Base-by-base conservation (phyloP, 2,113 vertebrate species). In the Oenanthe oenanthe region DNA sequence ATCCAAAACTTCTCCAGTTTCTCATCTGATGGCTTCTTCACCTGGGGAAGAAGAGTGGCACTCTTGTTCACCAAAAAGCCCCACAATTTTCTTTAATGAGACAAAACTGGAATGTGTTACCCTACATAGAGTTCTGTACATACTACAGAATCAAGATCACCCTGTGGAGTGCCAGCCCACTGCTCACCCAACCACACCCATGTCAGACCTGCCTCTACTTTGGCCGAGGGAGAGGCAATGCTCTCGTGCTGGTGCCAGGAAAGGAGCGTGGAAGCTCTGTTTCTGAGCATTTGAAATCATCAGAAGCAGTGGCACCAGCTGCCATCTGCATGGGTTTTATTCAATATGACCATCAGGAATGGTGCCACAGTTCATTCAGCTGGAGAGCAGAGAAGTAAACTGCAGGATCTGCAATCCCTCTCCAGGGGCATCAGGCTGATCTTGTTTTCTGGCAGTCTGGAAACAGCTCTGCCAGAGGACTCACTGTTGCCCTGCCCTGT, bases 1-100 rank as follows among this genome's bases (percentile, higher is more conserved):
- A 99, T 98, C 99, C 99, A 99, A 93, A 99, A 99, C 56, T 98
- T 75, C 20, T 99, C 98, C 81, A 99, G 94, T 43, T 98, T 98
- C 34, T 99, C 98, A 29, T 99, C 99, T 0, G 97, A 92, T 7
- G 99, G 99, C 75, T 98, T 98, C 88, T 97, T 98, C 80, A 99
- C 96, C 99, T 99, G 51, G 12, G 26, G 68, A 91, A 94, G 24
- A 89, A 60, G 5, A 86, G 12, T 4, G 6, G 8, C 2, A 7
- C 10, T 61, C 10, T 7, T 28, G 4, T 20, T 76, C 47, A 61
- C 72, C 62, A 24, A 34, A 17, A 56, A 38, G 9, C 1, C 5
- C 6, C 42, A 28, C 13, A 11, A 7, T 29, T 94, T 68, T 28
- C 63, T 57, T 58, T 15, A 50, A 36, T 5, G 21, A 45, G 29